These are phyloP conservation scores for Eupithecia subfuscata DNA, from an alignment of 2,888 invertebrate species.

Conservation along the genomic window DNA sequence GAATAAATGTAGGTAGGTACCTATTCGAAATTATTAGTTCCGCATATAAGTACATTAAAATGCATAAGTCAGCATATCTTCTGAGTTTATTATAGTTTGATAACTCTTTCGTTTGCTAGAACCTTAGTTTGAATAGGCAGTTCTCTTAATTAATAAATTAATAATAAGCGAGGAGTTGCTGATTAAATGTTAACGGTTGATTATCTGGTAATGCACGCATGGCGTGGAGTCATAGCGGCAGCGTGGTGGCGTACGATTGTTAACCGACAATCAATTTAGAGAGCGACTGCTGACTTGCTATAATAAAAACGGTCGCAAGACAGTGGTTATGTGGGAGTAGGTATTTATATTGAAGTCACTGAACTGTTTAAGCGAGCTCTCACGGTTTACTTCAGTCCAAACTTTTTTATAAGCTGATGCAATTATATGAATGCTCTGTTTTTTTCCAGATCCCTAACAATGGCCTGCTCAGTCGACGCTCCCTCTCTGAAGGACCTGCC, in stretches of 20 bases:
- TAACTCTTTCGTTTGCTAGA: neutral
- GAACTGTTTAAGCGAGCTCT: neutral
- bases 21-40: no score
- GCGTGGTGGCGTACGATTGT: neutral
- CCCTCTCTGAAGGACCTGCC: constrained; percentile 95
- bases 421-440: constrained; percentile 26
- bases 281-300: neutral
- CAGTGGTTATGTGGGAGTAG: neutral
- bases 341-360: constrained; percentile 1
- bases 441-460: constrained; percentile 59
- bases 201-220: constrained; percentile 38
- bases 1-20: neutral
- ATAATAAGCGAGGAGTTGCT: constrained; percentile 32
- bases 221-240: neutral
- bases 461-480: constrained; percentile 86
- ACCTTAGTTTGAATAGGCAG: no score
- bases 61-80: neutral
- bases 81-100: neutral
- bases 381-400: neutral
- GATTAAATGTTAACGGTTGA: constrained; percentile 44
- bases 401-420: neutral
- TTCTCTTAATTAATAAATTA: neutral
- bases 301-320: neutral
- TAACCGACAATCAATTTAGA: constrained; percentile 4
- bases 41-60: neutral